phyloP scores from a whole-genome alignment of 2,888 invertebrate genomes.

The Ichneumoninae sp. region DNA sequence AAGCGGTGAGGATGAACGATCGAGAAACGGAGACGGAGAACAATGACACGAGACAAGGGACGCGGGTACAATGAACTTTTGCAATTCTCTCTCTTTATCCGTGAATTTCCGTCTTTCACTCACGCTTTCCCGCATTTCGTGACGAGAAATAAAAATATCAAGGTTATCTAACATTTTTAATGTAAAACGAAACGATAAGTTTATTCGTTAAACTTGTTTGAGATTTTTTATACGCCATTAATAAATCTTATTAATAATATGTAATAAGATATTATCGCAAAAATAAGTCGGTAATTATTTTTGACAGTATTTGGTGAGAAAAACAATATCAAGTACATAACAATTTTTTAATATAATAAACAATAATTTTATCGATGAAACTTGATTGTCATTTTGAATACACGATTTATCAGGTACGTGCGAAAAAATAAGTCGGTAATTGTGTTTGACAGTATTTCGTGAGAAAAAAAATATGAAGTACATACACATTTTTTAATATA shows the following conservation, averaged over 20 bases:
- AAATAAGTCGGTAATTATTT: background rate
- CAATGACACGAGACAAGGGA: constrained; percentile 62
- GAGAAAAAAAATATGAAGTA: too few species aligned
- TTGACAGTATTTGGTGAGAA: background rate
- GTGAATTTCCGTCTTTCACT: constrained; percentile 11
- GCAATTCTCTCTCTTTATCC: constrained; percentile 13
- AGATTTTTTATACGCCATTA: background rate
- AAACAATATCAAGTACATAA: background rate
- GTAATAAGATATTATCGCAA: background rate
- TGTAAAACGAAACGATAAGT: too few species aligned
- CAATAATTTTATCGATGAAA: constrained; percentile 28
- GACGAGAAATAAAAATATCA: background rate
- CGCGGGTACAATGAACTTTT: constrained; percentile 74
- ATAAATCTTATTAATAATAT: too few species aligned
- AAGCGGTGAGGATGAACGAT: constrained; percentile 9
- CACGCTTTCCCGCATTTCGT: background rate
- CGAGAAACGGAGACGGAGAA: constrained; percentile 8
- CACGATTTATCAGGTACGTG: too few species aligned
- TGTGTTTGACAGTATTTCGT: too few species aligned
- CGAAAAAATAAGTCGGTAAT: background rate
- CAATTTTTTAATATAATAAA: background rate
- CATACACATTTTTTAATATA: too few species aligned
- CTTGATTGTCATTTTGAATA: too few species aligned
- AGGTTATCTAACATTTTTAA: too few species aligned
- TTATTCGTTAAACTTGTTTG: background rate